Evolutionary conservation across 2,797 vertebrate species (phyloP), one percentile per base, ranked within the genome.

Genomic region (Uromys caudimaculatus): DNA sequence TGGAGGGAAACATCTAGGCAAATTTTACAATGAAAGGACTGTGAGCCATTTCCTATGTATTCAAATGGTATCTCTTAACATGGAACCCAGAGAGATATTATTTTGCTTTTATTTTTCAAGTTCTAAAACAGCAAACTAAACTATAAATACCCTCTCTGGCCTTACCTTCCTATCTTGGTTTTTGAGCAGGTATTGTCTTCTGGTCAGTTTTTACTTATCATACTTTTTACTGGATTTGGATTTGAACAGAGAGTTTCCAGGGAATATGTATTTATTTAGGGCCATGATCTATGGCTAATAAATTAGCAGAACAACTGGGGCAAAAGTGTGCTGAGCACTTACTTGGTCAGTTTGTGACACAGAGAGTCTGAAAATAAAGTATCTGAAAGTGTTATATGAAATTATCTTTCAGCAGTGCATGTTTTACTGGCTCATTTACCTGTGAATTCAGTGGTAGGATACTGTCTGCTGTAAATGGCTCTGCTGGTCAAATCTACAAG

Each of bases 11-110:
- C 11, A 90, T 88, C 67, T 24, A 82, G 73, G 38, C 16, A 90
- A 32, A 85, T 93, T 95, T 94, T 91, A 77, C 77, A 75, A 60
- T 91, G 81, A 81, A 89, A 83, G 21, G 2, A 60, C 62, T 21
- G 23, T 58, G 71, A 90, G 38, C 76, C 50, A 54, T 85, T 84
- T 90, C 17, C 41, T 93, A 7, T 14, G 16, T 3, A 83, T n/a
- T 88, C 38, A 35, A 41, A 58, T 3, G 52, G 62, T 82, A 24
- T 64, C 58, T 79, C 6, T 78, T 90, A 73, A 64, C n/a, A 27
- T 13, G 62, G 29, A 76, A 19, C 67, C 67, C 88, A 73, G 24
- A 92, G 41, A 13, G 32, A 1, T 3, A 29, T 86, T 62, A 0
- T 38, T 77, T 78, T 78, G 9, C 17, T 69, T 92, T 56, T 19